These are phyloP conservation scores for Luidia sarsii DNA, from an alignment of 53 echinoderm and acorn worm species.

Conservation along the genomic window DNA sequence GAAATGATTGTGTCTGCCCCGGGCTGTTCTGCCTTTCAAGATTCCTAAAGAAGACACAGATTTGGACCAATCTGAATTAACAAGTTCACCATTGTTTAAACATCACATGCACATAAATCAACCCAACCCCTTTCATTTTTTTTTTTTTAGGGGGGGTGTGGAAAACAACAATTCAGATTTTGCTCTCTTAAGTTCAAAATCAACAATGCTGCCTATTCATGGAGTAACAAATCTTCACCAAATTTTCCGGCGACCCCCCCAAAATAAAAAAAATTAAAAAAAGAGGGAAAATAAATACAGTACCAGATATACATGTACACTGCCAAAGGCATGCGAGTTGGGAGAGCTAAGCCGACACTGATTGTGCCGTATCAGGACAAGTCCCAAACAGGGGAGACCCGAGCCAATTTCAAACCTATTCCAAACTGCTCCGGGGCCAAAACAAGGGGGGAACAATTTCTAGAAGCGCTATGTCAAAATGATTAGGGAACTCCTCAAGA, in stretches of 20 bases:
- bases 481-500: slow-evolving; percentile 51
- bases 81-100: no score
- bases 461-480: slow-evolving; percentile 56
- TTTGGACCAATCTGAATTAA: no score
- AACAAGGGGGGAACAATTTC: slow-evolving; percentile 55
- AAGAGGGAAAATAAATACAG: no score
- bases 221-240: no score
- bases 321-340: slow-evolving; percentile 25
- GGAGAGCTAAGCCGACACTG: slow-evolving; percentile 42
- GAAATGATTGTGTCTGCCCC: slow-evolving; percentile 38
- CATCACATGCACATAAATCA: no score
- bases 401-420: slow-evolving; percentile 59
- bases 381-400: slow-evolving; percentile 41
- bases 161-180: no score
- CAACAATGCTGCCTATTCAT: no score
- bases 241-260: not conserved
- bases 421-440: slow-evolving; percentile 45
- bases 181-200: no score
- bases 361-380: slow-evolving; percentile 49
- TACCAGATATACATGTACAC: slow-evolving; percentile 9
- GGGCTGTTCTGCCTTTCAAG: slow-evolving; percentile 11
- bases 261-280: no score
- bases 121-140: no score
- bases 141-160: no score
- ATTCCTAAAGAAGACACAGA: no score